Evolutionary conservation across 2,113 vertebrate species (phyloP).

Genomic region (Pithys albifrons): DNA sequence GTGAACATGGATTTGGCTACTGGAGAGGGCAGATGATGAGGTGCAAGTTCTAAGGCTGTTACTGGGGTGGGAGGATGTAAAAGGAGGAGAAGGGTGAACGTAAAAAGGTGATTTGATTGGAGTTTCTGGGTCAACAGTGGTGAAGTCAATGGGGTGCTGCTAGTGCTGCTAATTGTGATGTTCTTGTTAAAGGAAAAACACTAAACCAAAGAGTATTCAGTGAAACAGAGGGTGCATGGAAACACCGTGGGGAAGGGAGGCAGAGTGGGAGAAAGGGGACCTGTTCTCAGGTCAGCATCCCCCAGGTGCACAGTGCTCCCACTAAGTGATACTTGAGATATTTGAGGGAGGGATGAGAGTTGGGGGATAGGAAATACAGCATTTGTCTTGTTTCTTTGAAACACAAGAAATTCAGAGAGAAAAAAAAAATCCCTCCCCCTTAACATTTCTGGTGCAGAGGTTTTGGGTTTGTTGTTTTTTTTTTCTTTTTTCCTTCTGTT

Average conservation of each 20-base stretch:
- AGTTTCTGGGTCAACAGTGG: constrained; percentile 11
- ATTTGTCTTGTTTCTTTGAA: constrained; percentile 62
- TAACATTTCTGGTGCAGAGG: constrained; percentile 75
- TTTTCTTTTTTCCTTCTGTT: neutral
- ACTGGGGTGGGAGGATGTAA: neutral
- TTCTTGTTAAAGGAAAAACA: constrained; percentile 58
- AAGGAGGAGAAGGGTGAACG: neutral
- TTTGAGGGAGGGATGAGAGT: neutral
- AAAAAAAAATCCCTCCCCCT: neutral
- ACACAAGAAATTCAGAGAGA: constrained; percentile 25
- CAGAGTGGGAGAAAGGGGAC: neutral
- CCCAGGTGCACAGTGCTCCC: constrained; percentile 38
- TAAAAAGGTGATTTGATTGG: neutral
- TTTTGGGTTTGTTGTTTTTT: constrained; percentile 42
- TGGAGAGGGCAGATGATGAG: constrained; percentile 26
- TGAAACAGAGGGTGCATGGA: constrained; percentile 40
- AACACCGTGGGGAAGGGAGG: neutral
- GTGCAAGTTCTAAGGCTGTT: constrained; percentile 17
- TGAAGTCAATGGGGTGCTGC: constrained; percentile 30
- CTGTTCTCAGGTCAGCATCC: neutral
- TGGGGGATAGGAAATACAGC: neutral
- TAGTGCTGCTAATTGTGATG: constrained; percentile 66
- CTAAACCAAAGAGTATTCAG: constrained; percentile 83
- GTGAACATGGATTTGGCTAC: neutral
- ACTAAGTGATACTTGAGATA: constrained; percentile 53